Evolutionary conservation across 2,888 invertebrate genomes (phyloP).

Genomic region (Hemithea aestivaria): DNA sequence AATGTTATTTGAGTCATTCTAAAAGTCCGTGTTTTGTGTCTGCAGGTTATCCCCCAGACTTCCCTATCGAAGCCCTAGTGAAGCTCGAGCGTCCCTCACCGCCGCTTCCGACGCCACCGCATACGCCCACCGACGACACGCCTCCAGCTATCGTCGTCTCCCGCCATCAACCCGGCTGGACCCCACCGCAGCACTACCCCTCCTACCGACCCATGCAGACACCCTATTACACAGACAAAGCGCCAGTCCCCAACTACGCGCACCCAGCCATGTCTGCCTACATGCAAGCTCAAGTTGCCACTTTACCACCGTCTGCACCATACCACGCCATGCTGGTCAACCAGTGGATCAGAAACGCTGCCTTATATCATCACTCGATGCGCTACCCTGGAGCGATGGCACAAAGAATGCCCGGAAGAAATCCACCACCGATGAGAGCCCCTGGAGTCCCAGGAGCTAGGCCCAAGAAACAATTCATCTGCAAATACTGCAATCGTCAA

Average conservation of each 20-base stretch:
- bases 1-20: not conserved
- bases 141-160: conserved; percentile 71
- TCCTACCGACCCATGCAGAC: conserved; percentile 61
- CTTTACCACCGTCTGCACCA: conserved; percentile 66
- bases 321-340: conserved; percentile 83
- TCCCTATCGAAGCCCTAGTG: conserved; percentile 77
- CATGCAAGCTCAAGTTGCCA: conserved; percentile 70
- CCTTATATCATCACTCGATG: conserved; percentile 81
- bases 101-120: conserved; percentile 85
- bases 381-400: conserved; percentile 73
- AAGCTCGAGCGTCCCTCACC: conserved; percentile 81
- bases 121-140: conserved; percentile 83
- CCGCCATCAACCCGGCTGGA: conserved; percentile 61
- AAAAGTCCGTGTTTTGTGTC: conserved; percentile 26
- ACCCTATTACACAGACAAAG: conserved; percentile 62
- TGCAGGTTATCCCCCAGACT: conserved; percentile 80
- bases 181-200: conserved; percentile 56
- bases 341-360: conserved; percentile 86
- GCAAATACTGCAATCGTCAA: conserved; percentile 97
- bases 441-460: conserved; percentile 79
- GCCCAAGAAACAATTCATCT: conserved; percentile 94
- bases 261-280: conserved; percentile 67
- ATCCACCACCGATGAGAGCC: conserved; percentile 76
- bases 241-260: conserved; percentile 51
- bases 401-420: conserved; percentile 72